A percentile compares a stretch with the other conserved stretches of the same genome.
These are phyloP conservation scores for Phragmatobia fuliginosa DNA, from an alignment of 2,888 invertebrate species.

Conservation along the genomic window DNA sequence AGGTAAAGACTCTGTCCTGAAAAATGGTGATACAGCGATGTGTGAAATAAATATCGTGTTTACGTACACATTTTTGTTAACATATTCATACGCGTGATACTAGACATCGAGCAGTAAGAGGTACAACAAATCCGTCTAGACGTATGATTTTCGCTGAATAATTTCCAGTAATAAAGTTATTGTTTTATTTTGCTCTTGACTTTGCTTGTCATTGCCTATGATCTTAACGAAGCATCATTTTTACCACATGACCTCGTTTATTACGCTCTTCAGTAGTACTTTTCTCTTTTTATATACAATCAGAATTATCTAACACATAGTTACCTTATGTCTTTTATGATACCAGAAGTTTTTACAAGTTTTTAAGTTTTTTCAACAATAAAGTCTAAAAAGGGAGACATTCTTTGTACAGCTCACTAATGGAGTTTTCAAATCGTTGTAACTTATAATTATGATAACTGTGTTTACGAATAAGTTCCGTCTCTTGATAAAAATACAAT, in stretches of 20 bases:
- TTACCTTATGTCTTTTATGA: background rate
- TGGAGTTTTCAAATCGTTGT: too few relatives aligned
- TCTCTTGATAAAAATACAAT: too few relatives aligned
- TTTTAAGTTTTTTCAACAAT: background rate
- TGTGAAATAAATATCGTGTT: background rate
- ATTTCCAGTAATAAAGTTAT: background rate
- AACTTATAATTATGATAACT: too few relatives aligned
- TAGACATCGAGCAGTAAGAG: background rate
- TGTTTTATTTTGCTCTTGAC: background rate
- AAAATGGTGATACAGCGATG: background rate
- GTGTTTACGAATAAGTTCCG: too few relatives aligned
- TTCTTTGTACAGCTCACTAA: background rate
- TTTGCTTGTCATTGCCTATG: background rate
- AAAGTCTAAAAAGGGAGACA: background rate
- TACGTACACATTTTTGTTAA: background rate
- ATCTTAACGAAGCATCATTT: too few relatives aligned
- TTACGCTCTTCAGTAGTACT: too few relatives aligned
- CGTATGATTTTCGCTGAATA: background rate
- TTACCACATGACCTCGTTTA: too few relatives aligned
- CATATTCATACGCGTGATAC: background rate
- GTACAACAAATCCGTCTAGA: background rate
- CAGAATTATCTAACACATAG: background rate
- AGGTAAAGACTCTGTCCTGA: background rate
- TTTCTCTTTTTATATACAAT: too few relatives aligned
- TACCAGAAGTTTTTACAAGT: background rate